phyloP scores from a whole-genome alignment of 2,113 vertebrate genomes.

The Gorsachius goisagi region DNA sequence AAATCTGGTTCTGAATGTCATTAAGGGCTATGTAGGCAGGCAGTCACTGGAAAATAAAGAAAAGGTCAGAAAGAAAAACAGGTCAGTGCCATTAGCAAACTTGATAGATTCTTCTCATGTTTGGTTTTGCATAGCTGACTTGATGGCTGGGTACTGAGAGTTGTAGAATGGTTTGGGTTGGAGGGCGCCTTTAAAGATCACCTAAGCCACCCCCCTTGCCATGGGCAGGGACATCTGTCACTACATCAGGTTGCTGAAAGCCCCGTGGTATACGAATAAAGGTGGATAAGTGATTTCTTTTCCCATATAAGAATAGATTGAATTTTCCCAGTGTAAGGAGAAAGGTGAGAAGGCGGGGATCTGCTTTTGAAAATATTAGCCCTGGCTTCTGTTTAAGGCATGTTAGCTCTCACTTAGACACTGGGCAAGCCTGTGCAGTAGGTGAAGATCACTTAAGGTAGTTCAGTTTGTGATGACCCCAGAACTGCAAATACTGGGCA shows the following conservation, averaged over 20 bases:
- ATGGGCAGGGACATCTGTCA: neutral
- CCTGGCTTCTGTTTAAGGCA: neutral
- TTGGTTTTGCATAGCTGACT: neutral
- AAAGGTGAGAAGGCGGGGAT: neutral
- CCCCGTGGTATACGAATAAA: neutral
- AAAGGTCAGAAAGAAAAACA: neutral
- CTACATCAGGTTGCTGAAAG: neutral
- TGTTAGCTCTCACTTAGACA: neutral
- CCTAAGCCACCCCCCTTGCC: neutral
- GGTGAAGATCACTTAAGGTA: neutral
- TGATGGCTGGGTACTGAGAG: neutral
- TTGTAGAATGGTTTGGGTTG: neutral
- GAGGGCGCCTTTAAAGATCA: neutral
- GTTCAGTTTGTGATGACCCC: neutral
- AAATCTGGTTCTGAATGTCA: neutral
- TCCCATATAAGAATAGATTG: rapidly evolving
- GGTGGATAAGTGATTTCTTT: neutral
- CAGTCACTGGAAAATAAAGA: conserved; percentile 23
- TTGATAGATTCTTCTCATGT: neutral
- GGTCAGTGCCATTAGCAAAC: neutral
- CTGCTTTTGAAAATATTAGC: neutral
- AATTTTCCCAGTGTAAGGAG: neutral
- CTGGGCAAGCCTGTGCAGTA: neutral
- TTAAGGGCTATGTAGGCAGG: neutral
- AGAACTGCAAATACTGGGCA: neutral